Percentiles rank a stretch among this genome's conserved stretches.
Evolutionary conservation across 2,888 invertebrate species (phyloP).

Genomic region (Latrodectus hesperus): DNA sequence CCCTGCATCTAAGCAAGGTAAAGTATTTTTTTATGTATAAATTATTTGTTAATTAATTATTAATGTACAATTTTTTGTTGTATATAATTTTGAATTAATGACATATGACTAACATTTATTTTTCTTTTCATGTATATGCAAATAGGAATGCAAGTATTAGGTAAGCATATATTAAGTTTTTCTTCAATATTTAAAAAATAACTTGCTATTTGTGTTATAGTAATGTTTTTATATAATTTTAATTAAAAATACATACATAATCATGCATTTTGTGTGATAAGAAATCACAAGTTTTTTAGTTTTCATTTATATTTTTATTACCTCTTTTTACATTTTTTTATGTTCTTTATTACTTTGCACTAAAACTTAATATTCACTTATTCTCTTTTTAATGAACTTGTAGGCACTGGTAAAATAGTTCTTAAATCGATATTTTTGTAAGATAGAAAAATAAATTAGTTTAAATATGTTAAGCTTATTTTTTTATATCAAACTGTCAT

Average conservation of each 20-base stretch:
- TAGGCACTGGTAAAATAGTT: too few relatives aligned
- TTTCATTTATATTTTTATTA: not conserved
- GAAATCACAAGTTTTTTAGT: not conserved
- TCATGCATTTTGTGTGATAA: not conserved
- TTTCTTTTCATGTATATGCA: not conserved
- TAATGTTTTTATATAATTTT: not conserved
- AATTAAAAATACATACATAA: not conserved
- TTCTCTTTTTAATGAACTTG: too few relatives aligned
- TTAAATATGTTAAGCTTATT: too few relatives aligned
- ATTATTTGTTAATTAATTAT: not conserved
- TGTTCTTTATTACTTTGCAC: too few relatives aligned
- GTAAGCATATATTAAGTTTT: constrained; percentile 25
- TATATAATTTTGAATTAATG: not conserved
- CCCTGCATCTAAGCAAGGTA: constrained; percentile 64
- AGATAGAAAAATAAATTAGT: too few relatives aligned
- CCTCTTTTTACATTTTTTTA: not conserved
- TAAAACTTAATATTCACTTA: too few relatives aligned
- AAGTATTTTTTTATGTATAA: not conserved
- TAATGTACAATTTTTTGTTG: not conserved
- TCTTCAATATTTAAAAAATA: not conserved
- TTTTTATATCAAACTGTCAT: too few relatives aligned
- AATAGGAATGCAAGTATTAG: constrained; percentile 66
- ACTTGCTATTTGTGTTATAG: not conserved
- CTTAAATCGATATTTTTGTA: too few relatives aligned
- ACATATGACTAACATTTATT: constrained; percentile 15